Base-by-base conservation (phyloP, 1,140 invertebrate genomes). In the Drusus annulatus region DNA sequence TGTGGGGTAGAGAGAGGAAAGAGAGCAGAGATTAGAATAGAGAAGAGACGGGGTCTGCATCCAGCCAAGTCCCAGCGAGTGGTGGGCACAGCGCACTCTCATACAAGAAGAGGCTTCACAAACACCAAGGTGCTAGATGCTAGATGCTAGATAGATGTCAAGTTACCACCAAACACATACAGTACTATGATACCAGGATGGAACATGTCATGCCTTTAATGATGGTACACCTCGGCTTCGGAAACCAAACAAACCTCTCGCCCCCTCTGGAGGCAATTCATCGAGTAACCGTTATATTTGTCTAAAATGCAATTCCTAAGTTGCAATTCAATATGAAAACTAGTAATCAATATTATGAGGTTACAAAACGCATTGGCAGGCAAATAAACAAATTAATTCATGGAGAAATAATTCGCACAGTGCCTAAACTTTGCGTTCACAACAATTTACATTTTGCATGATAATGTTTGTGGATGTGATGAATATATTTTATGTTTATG, bases 191-290 rank as follows among this genome's bases (percentile, higher is more conserved):
- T 62, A 82, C 36, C 36, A 82, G 87, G 88, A 87, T 86, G 86
- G 88, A 87, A 87, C 87, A 85, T 87, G 87, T 79, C 79, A 79
- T 83, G 82, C 82, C 25, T 28, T 65, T 21, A 65, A 31, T 21
- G 25, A 31, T 21, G 25, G 25, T 28, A 45, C 5, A 45, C 36
- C 36, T 45, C 36, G 36, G 36, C 36, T 45, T 45, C 36, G 36
- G 10, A 45, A 45, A 45, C 36, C 36, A 45, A 36, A 45, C 10
- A 45, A 45, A 45, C 36, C 36, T 45, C 36, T 10, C 10, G 10
- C 10, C 36, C 36, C 36, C 36, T 45, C 36, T 8, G 36, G 21
- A 65, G 21, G n/a, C 8, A 31, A 65, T 10, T 19, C 7, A 60
- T 23, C 19, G 56, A 60, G 23, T 60, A 8, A 65, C 21, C 62